A percentile compares a stretch with the other conserved stretches of the same genome.
phyloP scores from a whole-genome alignment of 2,888 invertebrate species.

The Hartigia nigra region DNA sequence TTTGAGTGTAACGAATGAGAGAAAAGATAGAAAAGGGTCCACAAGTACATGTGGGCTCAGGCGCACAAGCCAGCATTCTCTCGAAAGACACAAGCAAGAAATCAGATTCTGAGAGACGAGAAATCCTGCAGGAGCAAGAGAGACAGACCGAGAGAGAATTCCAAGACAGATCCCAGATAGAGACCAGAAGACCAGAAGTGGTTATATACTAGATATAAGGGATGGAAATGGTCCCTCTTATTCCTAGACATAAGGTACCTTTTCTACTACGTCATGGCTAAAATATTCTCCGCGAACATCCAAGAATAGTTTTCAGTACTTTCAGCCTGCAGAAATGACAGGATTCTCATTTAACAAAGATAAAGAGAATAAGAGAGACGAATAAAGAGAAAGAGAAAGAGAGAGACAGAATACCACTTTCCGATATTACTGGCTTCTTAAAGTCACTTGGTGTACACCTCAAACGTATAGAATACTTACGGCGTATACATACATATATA shows the following conservation, averaged over 20 bases:
- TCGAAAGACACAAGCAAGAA: neutral
- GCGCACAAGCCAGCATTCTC: no score
- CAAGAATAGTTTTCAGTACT: neutral
- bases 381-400: neutral
- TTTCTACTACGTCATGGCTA: neutral
- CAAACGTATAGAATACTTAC: neutral
- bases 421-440: neutral
- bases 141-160: neutral
- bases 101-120: neutral
- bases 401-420: neutral
- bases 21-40: neutral
- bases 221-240: neutral
- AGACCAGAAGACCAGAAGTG: neutral
- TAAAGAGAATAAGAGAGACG: neutral
- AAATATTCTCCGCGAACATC: neutral
- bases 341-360: neutral
- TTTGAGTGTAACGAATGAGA: neutral
- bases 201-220: neutral
- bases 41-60: neutral
- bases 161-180: neutral
- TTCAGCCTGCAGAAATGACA: neutral
- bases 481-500: neutral
- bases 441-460: neutral
- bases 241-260: neutral
- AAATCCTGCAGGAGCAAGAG: neutral